Conservation (phyloP, 1,140 invertebrate species). For the Bombus waltoni region DNA sequence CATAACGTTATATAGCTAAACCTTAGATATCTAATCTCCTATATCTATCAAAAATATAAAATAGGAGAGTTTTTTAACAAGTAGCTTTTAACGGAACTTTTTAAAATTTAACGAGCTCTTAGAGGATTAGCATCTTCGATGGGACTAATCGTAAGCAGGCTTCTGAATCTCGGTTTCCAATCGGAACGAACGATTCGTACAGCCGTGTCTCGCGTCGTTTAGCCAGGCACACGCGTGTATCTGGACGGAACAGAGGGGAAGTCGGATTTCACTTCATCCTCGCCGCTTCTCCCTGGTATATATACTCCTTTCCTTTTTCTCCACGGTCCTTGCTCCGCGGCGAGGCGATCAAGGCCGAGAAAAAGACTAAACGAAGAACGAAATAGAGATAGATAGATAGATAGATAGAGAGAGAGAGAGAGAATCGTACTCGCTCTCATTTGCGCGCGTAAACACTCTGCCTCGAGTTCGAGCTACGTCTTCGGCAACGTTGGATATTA, state of each 20-base stretch:
- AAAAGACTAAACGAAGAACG: slow-evolving; percentile 65
- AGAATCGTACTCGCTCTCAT: slow-evolving; percentile 56
- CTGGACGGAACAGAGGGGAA: not conserved
- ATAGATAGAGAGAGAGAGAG: slow-evolving; percentile 14
- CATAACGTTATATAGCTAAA: too few species aligned
- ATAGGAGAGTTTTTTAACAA: not conserved
- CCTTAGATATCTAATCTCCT: not conserved
- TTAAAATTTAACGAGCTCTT: not conserved
- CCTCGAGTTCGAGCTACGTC: not conserved
- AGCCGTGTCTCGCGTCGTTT: not conserved
- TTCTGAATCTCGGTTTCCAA: not conserved
- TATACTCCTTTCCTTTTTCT: slow-evolving; percentile 59
- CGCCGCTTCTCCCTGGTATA: slow-evolving; percentile 27
- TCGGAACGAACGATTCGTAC: slow-evolving; percentile 4
- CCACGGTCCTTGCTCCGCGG: slow-evolving; percentile 51
- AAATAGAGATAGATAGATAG: not conserved
- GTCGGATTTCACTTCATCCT: slow-evolving; percentile 59
- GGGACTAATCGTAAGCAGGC: not conserved
- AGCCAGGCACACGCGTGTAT: not conserved
- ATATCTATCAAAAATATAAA: not conserved
- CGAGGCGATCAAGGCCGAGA: slow-evolving; percentile 71
- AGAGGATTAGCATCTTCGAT: not conserved
- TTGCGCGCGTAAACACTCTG: slow-evolving; percentile 22
- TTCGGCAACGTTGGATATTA: not conserved
- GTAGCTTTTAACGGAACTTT: too few species aligned